These are phyloP conservation scores for Tokudaia muenninki DNA, from an alignment of 2,797 vertebrate genomes.

Conservation along the genomic window DNA sequence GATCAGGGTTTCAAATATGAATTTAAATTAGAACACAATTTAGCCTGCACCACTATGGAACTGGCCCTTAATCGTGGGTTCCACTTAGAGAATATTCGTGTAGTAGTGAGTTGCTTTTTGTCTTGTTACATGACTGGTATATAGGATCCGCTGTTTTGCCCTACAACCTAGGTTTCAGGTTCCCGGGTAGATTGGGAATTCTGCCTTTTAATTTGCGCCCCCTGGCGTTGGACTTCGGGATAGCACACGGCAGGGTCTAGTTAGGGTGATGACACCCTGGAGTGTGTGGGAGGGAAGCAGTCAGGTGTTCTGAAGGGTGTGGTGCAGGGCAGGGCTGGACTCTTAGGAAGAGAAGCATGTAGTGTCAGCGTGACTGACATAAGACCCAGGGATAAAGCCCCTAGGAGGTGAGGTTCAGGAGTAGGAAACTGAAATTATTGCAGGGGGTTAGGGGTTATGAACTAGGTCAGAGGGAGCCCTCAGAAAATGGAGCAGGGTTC, in stretches of 20 bases:
- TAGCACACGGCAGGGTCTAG: not conserved
- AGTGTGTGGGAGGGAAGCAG: too few species aligned
- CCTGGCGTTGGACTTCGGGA: not conserved
- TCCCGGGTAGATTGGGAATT: not conserved
- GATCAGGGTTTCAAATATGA: not conserved
- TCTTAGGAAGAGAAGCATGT: not conserved
- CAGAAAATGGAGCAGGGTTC: not conserved
- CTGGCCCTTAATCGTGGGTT: accelerated
- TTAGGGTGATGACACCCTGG: not conserved
- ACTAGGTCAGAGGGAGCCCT: not conserved
- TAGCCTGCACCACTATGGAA: accelerated
- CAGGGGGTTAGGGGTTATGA: not conserved
- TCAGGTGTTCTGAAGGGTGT: not conserved
- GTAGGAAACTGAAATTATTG: not conserved
- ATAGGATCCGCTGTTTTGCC: not conserved
- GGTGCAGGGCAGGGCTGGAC: accelerated
- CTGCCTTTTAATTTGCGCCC: accelerated
- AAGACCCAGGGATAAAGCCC: not conserved
- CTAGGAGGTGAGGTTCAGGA: not conserved
- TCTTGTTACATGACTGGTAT: not conserved
- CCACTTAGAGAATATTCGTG: not conserved
- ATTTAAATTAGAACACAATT: not conserved
- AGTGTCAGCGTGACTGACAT: not conserved
- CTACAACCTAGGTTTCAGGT: accelerated
- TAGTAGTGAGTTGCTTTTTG: accelerated